phyloP scores from a whole-genome alignment of 2,797 vertebrate species.

The Strix occidentalis region DNA sequence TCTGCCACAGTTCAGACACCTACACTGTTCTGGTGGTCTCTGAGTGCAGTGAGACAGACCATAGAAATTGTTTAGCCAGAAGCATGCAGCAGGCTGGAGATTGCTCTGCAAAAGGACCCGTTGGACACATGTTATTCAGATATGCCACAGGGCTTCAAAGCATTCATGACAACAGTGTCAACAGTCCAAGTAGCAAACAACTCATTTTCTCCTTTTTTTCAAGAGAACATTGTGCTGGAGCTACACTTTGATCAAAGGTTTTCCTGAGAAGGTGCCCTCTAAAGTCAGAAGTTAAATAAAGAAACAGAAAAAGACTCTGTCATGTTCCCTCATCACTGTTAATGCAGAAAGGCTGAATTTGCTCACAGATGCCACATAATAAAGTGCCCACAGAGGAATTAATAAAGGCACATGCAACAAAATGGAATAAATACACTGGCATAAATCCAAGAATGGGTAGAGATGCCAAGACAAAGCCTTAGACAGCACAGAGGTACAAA shows the following conservation, averaged over 20 bases:
- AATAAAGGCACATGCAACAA: neutral
- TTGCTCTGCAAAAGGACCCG: neutral
- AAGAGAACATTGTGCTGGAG: neutral
- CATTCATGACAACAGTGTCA: neutral
- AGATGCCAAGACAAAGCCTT: neutral
- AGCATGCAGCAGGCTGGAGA: neutral
- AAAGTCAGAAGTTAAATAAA: neutral
- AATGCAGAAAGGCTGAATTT: neutral
- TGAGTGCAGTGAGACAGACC: neutral
- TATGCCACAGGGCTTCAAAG: neutral
- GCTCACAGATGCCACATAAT: neutral
- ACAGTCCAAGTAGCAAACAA: neutral
- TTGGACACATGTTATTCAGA: neutral
- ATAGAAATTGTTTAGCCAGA: neutral
- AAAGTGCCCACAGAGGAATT: neutral
- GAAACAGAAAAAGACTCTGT: neutral
- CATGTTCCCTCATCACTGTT: neutral
- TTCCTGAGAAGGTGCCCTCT: neutral
- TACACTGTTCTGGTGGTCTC: neutral
- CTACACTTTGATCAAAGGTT: neutral
- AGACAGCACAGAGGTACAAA: neutral
- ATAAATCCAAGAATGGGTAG: neutral
- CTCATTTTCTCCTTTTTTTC: neutral
- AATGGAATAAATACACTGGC: neutral
- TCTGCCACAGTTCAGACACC: neutral